Conservation (phyloP, 2,797 vertebrate species). For the Salmo trutta region DNA sequence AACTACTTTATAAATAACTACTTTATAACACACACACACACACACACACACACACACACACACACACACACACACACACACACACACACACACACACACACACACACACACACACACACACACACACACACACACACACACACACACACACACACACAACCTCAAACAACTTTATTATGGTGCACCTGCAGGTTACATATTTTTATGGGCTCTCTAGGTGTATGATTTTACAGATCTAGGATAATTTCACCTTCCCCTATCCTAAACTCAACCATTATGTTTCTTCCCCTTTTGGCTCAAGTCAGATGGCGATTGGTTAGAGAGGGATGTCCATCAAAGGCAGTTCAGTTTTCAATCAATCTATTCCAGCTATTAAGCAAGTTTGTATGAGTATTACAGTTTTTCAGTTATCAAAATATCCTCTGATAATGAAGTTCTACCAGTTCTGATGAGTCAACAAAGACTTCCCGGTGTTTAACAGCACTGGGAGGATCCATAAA, state of each 20-base stretch:
- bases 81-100: no score
- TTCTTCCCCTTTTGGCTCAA: no score
- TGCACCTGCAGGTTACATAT: conserved; percentile 60
- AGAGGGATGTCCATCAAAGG: conserved; percentile 11
- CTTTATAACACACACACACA: no score
- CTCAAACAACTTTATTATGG: conserved; percentile 64
- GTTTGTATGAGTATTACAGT: neutral
- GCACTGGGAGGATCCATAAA: neutral
- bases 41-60: no score
- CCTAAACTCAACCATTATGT: neutral
- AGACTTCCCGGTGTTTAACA: conserved; percentile 33
- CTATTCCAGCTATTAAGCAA: neutral
- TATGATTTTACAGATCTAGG: conserved; percentile 63
- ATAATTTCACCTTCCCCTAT: neutral
- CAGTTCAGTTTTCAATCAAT: neutral
- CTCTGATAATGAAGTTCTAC: conserved; percentile 33
- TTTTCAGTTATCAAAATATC: neutral
- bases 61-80: no score
- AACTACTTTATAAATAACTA: conserved; percentile 42
- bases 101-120: no score
- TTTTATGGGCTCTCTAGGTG: conserved; percentile 62
- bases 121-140: no score
- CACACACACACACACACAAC: no score
- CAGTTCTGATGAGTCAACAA: conserved; percentile 64
- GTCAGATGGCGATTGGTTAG: conserved; percentile 21